These are phyloP conservation scores for Campaea margaritaria DNA, from an alignment of 2,888 invertebrate species.

Conservation along the genomic window DNA sequence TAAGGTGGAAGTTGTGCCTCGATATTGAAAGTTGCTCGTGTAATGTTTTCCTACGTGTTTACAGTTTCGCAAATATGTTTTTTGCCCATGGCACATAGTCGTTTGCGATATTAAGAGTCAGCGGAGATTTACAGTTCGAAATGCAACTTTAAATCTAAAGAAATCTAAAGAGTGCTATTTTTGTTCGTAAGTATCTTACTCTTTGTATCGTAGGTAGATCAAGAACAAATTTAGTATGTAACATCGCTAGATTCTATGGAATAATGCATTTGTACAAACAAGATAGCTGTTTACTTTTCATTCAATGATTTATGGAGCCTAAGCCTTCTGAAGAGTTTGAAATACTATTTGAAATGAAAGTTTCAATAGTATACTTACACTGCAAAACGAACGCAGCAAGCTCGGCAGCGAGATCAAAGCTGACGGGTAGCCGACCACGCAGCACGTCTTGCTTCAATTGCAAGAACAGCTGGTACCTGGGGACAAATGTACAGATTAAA, in stretches of 20 bases:
- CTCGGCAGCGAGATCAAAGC: conserved; percentile 96
- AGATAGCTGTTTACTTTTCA: too few relatives aligned
- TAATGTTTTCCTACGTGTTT: conserved; percentile 27
- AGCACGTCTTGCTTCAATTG: conserved; percentile 98
- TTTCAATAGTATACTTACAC: conserved; percentile 89
- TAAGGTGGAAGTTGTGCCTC: conserved; percentile 24
- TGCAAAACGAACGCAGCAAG: conserved; percentile 97
- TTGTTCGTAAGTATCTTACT: too few relatives aligned
- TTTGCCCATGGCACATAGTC: conserved; percentile 3
- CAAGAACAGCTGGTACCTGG: conserved; percentile 97
- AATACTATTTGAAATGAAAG: too few relatives aligned
- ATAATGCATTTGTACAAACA: too few relatives aligned
- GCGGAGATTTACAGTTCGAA: conserved; percentile 1
- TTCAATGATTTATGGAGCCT: too few relatives aligned
- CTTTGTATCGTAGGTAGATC: too few relatives aligned
- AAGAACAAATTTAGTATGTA: too few relatives aligned
- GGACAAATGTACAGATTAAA: conserved; percentile 9
- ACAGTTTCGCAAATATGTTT: conserved; percentile 27
- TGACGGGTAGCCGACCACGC: conserved; percentile 95
- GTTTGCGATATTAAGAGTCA: conserved; percentile 8
- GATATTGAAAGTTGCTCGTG: conserved; percentile 32
- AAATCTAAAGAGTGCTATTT: background rate
- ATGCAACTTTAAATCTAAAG: conserved; percentile 5
- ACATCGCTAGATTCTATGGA: too few relatives aligned
- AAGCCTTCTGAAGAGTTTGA: too few relatives aligned